A percentile compares a stretch with the other conserved stretches of the same genome.
Conservation (phyloP, 2,797 vertebrate genomes). For the Paratrypauchen microcephalus region DNA sequence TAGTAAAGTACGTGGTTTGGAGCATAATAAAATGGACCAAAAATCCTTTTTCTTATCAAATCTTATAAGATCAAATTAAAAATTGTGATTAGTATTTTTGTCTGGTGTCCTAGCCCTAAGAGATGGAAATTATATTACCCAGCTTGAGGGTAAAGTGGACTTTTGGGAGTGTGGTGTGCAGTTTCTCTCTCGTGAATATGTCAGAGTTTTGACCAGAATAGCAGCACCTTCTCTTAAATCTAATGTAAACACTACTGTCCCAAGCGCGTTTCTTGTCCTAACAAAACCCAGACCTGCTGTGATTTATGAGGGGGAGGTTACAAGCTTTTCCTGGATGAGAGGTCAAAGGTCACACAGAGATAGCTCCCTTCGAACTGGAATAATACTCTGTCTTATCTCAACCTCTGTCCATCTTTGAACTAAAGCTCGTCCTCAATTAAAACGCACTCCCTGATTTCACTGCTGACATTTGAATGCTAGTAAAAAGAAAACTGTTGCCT, state of each 20-base stretch:
- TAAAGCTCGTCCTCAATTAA: constrained; percentile 38
- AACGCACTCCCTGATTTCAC: constrained; percentile 33
- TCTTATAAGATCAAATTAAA: no score
- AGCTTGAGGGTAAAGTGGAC: no score
- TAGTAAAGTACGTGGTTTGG: not conserved
- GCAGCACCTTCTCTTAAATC: constrained; percentile 30
- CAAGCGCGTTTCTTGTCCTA: constrained; percentile 48
- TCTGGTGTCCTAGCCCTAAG: no score
- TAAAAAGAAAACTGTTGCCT: no score
- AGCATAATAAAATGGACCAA: not conserved
- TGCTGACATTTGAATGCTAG: not conserved
- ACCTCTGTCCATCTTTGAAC: constrained; percentile 37
- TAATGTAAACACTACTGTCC: constrained; percentile 57
- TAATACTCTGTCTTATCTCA: constrained; percentile 43
- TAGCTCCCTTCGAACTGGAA: constrained; percentile 18
- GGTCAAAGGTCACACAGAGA: constrained; percentile 58
- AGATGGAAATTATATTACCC: not conserved
- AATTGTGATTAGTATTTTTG: no score
- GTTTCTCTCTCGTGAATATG: constrained; percentile 8
- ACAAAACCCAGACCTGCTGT: constrained; percentile 65
- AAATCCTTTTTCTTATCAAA: no score
- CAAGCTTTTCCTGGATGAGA: constrained; percentile 56
- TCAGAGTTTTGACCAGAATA: constrained; percentile 18
- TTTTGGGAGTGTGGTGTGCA: constrained; percentile 2
- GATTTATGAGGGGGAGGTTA: constrained; percentile 59